These are phyloP conservation scores for Amphibalanus amphitrite DNA, from an alignment of 1,140 invertebrate species.

Conservation along the genomic window DNA sequence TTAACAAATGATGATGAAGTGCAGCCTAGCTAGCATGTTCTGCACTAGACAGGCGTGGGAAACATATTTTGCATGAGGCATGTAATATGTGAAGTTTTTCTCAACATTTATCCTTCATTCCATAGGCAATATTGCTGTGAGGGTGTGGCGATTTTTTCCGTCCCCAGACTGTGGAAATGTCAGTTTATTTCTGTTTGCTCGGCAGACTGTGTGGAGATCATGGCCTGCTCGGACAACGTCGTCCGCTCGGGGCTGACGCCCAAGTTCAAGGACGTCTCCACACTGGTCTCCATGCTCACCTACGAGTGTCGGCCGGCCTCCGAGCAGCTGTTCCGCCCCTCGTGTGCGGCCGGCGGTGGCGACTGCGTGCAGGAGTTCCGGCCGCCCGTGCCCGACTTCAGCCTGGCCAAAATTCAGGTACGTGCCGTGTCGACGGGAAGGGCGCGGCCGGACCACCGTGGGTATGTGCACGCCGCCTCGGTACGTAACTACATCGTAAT, in stretches of 20 bases:
- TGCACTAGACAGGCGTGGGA: no score
- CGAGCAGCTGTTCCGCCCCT: constrained; percentile 47
- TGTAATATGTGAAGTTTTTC: not conserved
- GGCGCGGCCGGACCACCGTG: no score
- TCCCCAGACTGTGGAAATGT: no score
- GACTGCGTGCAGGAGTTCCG: constrained; percentile 51
- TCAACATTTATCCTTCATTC: no score
- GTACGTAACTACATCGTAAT: not conserved
- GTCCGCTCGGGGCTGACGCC: constrained; percentile 90
- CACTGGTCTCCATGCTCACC: constrained; percentile 61
- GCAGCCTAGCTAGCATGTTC: constrained; percentile 10
- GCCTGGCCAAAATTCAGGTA: constrained; percentile 53
- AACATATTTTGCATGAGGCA: constrained; percentile 10
- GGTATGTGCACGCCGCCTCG: no score
- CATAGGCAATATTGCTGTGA: no score
- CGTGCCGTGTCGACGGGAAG: not conserved
- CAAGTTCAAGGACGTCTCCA: constrained; percentile 83
- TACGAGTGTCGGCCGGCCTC: constrained; percentile 46
- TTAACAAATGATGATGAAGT: no score
- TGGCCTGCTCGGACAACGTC: constrained; percentile 98
- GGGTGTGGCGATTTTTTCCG: no score
- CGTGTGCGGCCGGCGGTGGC: constrained; percentile 32
- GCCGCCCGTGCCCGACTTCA: constrained; percentile 77
- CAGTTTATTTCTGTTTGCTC: constrained; percentile 23
- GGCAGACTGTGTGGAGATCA: constrained; percentile 91